These are phyloP conservation scores for Synanthedon andrenaeformis DNA, from an alignment of 2,888 invertebrate species.

Conservation along the genomic window DNA sequence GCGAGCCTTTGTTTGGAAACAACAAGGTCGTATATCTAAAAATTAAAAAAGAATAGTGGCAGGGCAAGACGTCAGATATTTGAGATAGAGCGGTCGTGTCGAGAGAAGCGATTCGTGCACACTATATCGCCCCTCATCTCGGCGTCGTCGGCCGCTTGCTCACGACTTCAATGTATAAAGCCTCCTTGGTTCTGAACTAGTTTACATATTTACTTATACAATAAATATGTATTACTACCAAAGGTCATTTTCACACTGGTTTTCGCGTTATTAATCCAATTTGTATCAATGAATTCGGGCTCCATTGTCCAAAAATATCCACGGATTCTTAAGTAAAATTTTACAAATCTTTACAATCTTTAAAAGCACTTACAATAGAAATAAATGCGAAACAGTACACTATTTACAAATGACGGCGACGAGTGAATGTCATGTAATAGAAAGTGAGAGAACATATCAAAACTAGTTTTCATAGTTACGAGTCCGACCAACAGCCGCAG, in stretches of 20 bases:
- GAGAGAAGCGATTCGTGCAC: slow-evolving; percentile 17
- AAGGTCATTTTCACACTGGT: too few relatives aligned
- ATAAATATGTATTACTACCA: not conserved
- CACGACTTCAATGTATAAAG: not conserved
- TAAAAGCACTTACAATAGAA: too few relatives aligned
- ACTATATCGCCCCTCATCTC: slow-evolving; percentile 20
- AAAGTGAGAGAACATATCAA: slow-evolving; percentile 1
- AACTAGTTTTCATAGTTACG: slow-evolving; percentile 4
- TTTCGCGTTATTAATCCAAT: too few relatives aligned
- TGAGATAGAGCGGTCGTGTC: slow-evolving; percentile 18
- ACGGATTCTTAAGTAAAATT: slow-evolving; percentile 7
- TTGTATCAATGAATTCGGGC: too few relatives aligned
- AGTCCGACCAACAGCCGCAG: slow-evolving; percentile 6
- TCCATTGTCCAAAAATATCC: too few relatives aligned
- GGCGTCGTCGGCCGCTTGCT: not conserved
- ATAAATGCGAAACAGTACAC: too few relatives aligned
- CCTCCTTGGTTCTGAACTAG: not conserved
- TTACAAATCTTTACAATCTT: too few relatives aligned
- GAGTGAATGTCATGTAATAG: slow-evolving; percentile 10
- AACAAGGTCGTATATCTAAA: slow-evolving; percentile 1
- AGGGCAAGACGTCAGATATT: slow-evolving; percentile 13
- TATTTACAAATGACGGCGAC: too few relatives aligned
- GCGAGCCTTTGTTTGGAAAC: not conserved
- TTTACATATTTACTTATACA: not conserved
- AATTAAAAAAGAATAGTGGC: slow-evolving; percentile 2